Evolutionary conservation across 2,888 invertebrate species (phyloP).

Genomic region (Eilema sororculum): DNA sequence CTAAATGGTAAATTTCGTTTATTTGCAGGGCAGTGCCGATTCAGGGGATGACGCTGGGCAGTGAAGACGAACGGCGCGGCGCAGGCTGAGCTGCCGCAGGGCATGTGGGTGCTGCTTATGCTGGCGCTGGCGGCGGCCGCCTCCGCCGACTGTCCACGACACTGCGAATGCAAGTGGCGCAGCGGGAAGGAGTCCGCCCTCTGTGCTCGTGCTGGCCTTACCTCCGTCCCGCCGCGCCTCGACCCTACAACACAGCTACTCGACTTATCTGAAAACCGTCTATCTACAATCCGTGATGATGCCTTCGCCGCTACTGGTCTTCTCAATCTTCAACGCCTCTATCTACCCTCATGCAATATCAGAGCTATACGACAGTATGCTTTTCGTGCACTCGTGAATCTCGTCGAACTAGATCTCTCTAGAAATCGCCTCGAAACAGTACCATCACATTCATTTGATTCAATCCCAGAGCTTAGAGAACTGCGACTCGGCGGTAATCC

Average conservation of each 20-base stretch:
- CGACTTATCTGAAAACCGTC: conserved; percentile 91
- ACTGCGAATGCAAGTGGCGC: conserved; percentile 96
- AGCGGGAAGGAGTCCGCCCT: conserved; percentile 94
- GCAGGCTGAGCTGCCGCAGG: conserved; percentile 82
- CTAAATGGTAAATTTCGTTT: conserved; percentile 35
- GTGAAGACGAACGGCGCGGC: conserved; percentile 77
- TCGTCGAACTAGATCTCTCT: conserved; percentile 93
- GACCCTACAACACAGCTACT: conserved; percentile 93
- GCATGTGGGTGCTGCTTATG: conserved; percentile 87
- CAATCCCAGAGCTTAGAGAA: conserved; percentile 91
- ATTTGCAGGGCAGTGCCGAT: conserved; percentile 65
- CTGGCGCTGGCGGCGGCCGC: conserved; percentile 81
- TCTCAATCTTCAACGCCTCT: conserved; percentile 93
- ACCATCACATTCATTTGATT: conserved; percentile 91
- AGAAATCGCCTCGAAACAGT: conserved; percentile 90
- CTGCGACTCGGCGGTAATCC: conserved; percentile 92
- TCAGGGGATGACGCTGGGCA: conserved; percentile 78
- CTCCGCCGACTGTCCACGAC: conserved; percentile 90
- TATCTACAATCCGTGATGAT: conserved; percentile 89
- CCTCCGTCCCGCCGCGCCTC: conserved; percentile 90
- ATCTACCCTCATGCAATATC: conserved; percentile 90
- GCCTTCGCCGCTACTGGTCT: conserved; percentile 92
- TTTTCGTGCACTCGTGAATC: conserved; percentile 92
- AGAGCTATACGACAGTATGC: conserved; percentile 90
- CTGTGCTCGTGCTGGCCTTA: conserved; percentile 92